Base-by-base conservation (phyloP, 2,888 invertebrate genomes). In the Pammene aurita region DNA sequence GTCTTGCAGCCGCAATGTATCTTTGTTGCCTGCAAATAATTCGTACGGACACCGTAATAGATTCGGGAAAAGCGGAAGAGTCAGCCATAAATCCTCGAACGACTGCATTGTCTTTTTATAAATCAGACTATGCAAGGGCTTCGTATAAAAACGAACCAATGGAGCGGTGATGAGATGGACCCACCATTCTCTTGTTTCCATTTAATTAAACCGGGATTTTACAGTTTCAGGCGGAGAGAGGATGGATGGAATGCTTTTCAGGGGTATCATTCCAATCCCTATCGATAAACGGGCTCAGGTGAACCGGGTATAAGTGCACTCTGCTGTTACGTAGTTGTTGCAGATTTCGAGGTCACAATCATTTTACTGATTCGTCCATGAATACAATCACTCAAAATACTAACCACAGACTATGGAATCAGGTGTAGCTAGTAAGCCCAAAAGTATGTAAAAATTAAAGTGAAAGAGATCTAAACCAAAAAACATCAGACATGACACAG, bases 161-260 rank as follows among this genome's bases (percentile, higher is more conserved):
- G 78, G 80, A 84, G 78, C 80, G 70, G 80, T 85, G 86, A 85
- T 79, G 81, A 80, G 80, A 77, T 82, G 76, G 80, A 67, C 80
- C 84, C 85, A 83, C 86, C 86, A 85, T 89, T 88, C 82, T 76
- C 86, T 84, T 90, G 90, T 90, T 89, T 89, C 86, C 85, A 84
- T 91, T 91, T 90, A 90, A 91, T 90, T 90, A 90, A 90, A 87
- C 84, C 84, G 81, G 79, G 84, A 87, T 86, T 86, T 84, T 84
- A 82, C 80, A 87, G 82, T 84, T 86, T 84, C 80, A 81, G 80
- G 74, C 78, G 74, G 74, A 80, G 76, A 77, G 78, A 78, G 79
- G 79, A 74, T 75, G 76, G 73, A 74, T 73, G 75, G 75, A 72
- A 77, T 76, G 73, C 50, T 50, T 57, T 63, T 57, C 50, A 42